Percentiles rank a stretch among this genome's conserved stretches.
Evolutionary conservation across 2,888 invertebrate genomes (phyloP).

Genomic region (Caenorhabditis virilis): DNA sequence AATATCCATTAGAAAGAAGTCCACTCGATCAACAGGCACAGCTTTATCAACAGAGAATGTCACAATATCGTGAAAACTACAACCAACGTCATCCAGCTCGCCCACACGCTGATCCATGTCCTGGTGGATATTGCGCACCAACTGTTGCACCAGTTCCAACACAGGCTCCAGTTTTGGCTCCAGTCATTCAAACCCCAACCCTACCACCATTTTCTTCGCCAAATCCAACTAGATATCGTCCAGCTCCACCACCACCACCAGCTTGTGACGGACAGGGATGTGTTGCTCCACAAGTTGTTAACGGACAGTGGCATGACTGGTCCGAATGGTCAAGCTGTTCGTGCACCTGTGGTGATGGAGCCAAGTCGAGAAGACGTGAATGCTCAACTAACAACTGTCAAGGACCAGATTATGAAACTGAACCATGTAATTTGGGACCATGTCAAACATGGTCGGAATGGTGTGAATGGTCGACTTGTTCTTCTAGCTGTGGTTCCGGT

Average conservation of each 20-base stretch:
- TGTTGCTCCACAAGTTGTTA: slow-evolving; percentile 28
- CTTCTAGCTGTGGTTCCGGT: slow-evolving; percentile 54
- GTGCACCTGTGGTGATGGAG: slow-evolving; percentile 58
- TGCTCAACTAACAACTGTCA: slow-evolving; percentile 55
- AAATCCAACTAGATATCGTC: slow-evolving; percentile 47
- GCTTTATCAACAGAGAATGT: slow-evolving; percentile 51
- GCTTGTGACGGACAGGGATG: slow-evolving; percentile 57
- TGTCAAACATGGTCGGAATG: slow-evolving; percentile 62
- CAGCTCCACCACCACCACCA: slow-evolving; percentile 58
- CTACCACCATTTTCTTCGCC: slow-evolving; percentile 38
- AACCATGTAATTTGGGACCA: slow-evolving; percentile 55
- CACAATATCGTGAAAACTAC: slow-evolving; percentile 49
- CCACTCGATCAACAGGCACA: slow-evolving; percentile 45
- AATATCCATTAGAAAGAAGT: slow-evolving; percentile 29
- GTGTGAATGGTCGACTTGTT: slow-evolving; percentile 61
- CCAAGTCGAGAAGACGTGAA: slow-evolving; percentile 53
- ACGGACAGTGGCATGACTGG: slow-evolving; percentile 58
- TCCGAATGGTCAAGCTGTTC: slow-evolving; percentile 59
- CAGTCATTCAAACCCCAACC: slow-evolving; percentile 37
- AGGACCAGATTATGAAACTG: slow-evolving; percentile 53
- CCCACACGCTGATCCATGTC: slow-evolving; percentile 55
- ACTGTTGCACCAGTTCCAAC: slow-evolving; percentile 42
- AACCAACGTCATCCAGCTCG: slow-evolving; percentile 58
- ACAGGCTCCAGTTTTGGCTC: slow-evolving; percentile 47
- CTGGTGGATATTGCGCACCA: slow-evolving; percentile 48